Conservation (phyloP, 2,797 vertebrate genomes). For the Artibeus lituratus region DNA sequence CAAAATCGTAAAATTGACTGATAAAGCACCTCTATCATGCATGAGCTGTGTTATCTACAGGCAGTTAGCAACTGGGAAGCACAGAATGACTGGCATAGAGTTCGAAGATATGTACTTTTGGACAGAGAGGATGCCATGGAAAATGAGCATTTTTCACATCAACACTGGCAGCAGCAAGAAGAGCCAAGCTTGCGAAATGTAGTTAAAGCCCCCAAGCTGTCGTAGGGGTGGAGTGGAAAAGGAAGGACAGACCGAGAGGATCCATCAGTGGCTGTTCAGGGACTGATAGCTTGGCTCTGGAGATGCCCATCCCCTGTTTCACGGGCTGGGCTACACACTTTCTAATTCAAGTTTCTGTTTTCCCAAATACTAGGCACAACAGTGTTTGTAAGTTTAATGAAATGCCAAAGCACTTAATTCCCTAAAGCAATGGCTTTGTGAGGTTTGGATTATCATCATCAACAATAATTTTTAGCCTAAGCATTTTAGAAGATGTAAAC, state of each 20-base stretch:
- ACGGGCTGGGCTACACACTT: not conserved
- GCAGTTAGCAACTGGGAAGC: not conserved
- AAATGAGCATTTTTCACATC: not conserved
- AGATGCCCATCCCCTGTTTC: not conserved
- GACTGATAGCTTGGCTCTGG: not conserved
- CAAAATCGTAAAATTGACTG: not conserved
- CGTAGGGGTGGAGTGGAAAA: not conserved
- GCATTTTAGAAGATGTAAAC: not conserved
- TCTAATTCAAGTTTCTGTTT: not conserved
- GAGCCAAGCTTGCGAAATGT: not conserved
- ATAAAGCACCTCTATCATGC: not conserved
- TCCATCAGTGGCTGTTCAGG: not conserved
- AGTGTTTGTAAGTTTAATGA: not conserved
- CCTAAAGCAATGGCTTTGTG: not conserved
- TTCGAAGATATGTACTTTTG: not conserved
- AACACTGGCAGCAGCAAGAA: not conserved
- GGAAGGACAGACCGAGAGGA: not conserved
- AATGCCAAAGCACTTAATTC: not conserved
- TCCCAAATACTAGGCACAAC: not conserved
- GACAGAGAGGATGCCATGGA: not conserved
- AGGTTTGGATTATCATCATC: not conserved
- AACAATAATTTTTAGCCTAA: not conserved
- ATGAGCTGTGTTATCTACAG: not conserved
- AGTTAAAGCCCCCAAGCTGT: not conserved
- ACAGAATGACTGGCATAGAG: rapidly evolving